Base-by-base conservation (phyloP, 2,113 vertebrate genomes). In the Drymodes brunneopygia region DNA sequence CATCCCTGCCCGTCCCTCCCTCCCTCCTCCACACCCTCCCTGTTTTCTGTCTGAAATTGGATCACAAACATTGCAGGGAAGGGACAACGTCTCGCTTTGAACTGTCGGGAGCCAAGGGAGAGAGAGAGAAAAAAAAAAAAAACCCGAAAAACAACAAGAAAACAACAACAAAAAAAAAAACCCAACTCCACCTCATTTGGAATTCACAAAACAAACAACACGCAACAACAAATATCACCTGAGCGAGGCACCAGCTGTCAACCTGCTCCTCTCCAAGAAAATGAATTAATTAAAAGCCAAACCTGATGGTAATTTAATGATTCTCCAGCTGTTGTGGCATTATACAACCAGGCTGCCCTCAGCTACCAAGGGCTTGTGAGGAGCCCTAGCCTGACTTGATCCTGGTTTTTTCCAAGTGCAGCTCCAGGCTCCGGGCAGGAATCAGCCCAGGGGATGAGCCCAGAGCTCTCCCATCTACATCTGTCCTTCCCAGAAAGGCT, bases 71-170 rank as follows among this genome's bases (percentile, higher is more conserved):
- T 56, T 73, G 27, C 83, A 81, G 86, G 85, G 81, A 94, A 89
- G 89, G 95, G 95, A 96, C 92, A 84, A 48, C n/a, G 70, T 62
- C 91, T 95, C 2, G 15, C 91, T 97, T 97, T 96, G 94, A 94
- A 92, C 91, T 75, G 11, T 8, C 20, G 31, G 1, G 35, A 92
- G 83, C 51, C 51, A 4, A n/a, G 45, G 51, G 74, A 44, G 19
- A 12, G 6, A 9, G 9, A 3, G 5, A 5, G 22, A 19, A 8
- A 10, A 7, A 7, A 2, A 24, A 9, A 44, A 25, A 6, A 36
- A 22, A 16, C 42, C 42, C 42, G 12, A 13, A 8, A 10, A 27
- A 20, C 18, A 23, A 29, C 35, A 15, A 31, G 24, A 45, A 45
- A 33, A 9, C 38, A 38, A n/a, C 42, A 38, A 22, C 11, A 5